These are phyloP conservation scores for Candoia aspera DNA, from an alignment of 2,113 vertebrate genomes.

Conservation along the genomic window DNA sequence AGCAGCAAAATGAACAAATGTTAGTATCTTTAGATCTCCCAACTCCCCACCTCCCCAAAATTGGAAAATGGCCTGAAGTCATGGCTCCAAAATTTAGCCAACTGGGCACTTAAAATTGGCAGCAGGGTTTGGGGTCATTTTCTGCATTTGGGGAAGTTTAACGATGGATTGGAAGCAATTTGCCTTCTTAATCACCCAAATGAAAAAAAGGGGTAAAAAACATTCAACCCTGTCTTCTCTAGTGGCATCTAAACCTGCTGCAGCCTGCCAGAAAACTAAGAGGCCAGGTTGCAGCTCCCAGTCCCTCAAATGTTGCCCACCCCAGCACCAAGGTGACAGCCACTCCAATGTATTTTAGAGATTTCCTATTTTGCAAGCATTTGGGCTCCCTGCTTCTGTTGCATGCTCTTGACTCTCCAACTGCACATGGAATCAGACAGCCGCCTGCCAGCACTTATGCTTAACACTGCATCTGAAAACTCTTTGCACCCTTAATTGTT, in stretches of 20 bases:
- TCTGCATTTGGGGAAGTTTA: neutral
- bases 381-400: rapidly evolving
- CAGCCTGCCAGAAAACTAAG: neutral
- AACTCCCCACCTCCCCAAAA: neutral
- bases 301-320: neutral
- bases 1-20: neutral
- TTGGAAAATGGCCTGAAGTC: neutral
- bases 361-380: neutral
- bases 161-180: neutral
- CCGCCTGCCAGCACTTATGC: conserved; percentile 41
- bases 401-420: neutral
- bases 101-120: neutral
- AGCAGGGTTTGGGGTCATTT: neutral
- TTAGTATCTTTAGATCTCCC: neutral
- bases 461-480: conserved; percentile 66
- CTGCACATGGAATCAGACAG: conserved; percentile 49
- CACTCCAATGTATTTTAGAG: neutral
- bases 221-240: neutral
- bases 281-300: neutral
- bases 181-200: neutral
- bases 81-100: neutral
- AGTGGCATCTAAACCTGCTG: neutral
- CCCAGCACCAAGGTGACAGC: neutral
- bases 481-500: conserved; percentile 73
- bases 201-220: no score